phyloP scores from a whole-genome alignment of 1,140 invertebrate species.

The Cotesia typhae region DNA sequence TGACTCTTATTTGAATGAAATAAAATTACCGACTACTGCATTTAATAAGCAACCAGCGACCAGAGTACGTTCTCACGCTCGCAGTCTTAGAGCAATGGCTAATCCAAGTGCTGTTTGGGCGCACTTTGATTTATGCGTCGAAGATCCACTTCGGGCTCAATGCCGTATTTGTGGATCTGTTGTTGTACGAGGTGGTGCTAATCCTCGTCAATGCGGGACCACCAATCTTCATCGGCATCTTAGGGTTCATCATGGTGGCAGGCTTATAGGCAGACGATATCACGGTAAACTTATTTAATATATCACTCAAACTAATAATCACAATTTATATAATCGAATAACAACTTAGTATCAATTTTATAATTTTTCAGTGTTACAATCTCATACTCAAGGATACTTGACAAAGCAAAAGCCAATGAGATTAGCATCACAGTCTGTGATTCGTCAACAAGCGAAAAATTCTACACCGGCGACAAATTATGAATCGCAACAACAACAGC shows the following conservation, averaged over 20 bases:
- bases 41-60: conserved; percentile 30
- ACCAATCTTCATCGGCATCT: conserved; percentile 64
- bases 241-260: conserved; percentile 62
- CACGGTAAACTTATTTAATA: conserved; percentile 53
- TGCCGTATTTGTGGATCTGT: conserved; percentile 63
- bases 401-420: conserved; percentile 50
- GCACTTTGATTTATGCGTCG: conserved; percentile 61
- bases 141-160: conserved; percentile 61
- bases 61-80: conserved; percentile 60
- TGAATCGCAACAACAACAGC: conserved; percentile 41
- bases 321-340: background rate
- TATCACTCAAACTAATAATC: background rate
- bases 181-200: conserved; percentile 62
- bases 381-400: conserved; percentile 43
- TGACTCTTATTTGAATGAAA: conserved; percentile 49
- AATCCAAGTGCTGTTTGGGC: conserved; percentile 65
- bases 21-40: conserved; percentile 24
- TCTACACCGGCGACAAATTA: conserved; percentile 48
- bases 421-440: conserved; percentile 52
- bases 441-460: conserved; percentile 54
- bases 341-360: background rate
- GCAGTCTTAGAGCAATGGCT: conserved; percentile 61
- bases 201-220: conserved; percentile 63
- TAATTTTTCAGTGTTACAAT: conserved; percentile 49
- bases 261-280: conserved; percentile 62